phyloP scores from a whole-genome alignment of 2,888 invertebrate genomes.

The Byasa hedistus region DNA sequence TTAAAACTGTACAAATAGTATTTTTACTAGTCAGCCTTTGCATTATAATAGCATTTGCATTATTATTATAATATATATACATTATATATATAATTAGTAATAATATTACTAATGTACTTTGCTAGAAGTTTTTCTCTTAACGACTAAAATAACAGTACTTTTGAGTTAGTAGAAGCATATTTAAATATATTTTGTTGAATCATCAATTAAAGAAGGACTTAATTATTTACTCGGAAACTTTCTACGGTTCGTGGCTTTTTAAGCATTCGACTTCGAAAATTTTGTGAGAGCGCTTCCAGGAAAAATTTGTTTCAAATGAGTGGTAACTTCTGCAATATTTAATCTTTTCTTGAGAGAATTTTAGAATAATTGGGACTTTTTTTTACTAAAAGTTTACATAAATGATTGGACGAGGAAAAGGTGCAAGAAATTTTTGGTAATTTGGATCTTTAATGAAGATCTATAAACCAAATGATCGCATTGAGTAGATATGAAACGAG shows the following conservation, averaged over 20 bases:
- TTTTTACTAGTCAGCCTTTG: too few species aligned
- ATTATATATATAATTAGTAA: too few species aligned
- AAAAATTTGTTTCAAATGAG: background rate
- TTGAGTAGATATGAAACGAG: background rate
- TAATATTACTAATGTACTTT: too few species aligned
- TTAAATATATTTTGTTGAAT: too few species aligned
- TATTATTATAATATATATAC: too few species aligned
- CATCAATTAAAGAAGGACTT: background rate
- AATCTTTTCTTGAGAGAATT: background rate
- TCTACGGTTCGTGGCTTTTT: background rate
- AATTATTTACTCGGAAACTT: background rate
- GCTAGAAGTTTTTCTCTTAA: too few species aligned
- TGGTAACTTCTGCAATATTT: slow-evolving; percentile 12
- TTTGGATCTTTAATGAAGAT: background rate
- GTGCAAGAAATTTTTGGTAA: background rate
- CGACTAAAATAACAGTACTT: too few species aligned
- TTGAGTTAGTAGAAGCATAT: too few species aligned
- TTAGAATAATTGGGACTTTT: background rate
- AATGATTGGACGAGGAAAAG: background rate
- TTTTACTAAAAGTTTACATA: background rate
- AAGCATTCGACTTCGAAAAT: background rate
- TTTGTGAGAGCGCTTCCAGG: background rate
- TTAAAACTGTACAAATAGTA: too few species aligned
- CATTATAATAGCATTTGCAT: too few species aligned
- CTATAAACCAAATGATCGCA: background rate